Base-by-base conservation (phyloP, 1,140 invertebrate species). In the Aethina tumida region DNA sequence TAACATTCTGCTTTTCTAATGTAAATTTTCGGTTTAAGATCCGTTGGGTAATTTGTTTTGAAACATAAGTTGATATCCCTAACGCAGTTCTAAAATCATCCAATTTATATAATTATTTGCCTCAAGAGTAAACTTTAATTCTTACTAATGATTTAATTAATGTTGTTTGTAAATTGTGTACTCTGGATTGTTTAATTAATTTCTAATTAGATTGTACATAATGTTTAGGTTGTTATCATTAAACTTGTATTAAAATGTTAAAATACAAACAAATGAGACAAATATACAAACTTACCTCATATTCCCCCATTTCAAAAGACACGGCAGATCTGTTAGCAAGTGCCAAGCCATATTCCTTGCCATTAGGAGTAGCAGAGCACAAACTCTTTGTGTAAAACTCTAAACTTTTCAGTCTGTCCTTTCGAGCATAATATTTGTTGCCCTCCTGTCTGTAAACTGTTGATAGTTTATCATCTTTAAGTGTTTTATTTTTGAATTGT, bases 241-340 rank as follows among this genome's bases (percentile, higher is more conserved):
- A n/a, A n/a, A n/a, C n/a, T n/a, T 35, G 5, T 10, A 14, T 15
- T 1, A 5, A 6, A 10, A 25, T 10, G n/a, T 20, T 22, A 12
- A 20, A 21, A 32, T n/a, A n/a, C n/a, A n/a, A n/a, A n/a, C n/a
- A n/a, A n/a, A n/a, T n/a, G n/a, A n/a, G n/a, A n/a, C n/a, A n/a
- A n/a, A n/a, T n/a, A n/a, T n/a, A 37, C 4, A 12, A 21, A 20
- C 26, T 22, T 26, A 49, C 53, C 43, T 53, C 38, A 47, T 39
- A 58, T 39, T 56, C 47, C 36, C 42, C 45, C 35, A 53, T 43
- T 40, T 49, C 45, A 45, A 52, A 59, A 31, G 43, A 50, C 18
- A 45, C 47, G 0, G 56, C 56, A 7, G 56, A 59, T 42, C 54
- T 43, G 40, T 59, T 59, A 5, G 54, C 50, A 15, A 55, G 41